These are phyloP conservation scores for Aeoliscus strigatus DNA, from an alignment of 2,797 vertebrate species.

Conservation along the genomic window DNA sequence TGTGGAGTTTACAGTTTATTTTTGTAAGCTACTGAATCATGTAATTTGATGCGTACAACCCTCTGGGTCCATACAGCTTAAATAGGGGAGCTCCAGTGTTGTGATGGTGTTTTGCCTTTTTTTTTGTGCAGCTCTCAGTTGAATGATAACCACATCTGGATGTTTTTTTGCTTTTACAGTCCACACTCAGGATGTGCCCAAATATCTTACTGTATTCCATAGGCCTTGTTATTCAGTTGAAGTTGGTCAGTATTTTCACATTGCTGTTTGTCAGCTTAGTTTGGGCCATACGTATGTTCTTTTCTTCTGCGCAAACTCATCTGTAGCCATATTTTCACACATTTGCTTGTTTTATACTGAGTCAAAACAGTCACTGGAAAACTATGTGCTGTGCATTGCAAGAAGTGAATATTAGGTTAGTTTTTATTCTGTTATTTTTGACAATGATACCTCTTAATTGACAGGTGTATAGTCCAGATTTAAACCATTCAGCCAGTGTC, in stretches of 20 bases:
- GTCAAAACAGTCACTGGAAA: conserved; percentile 59
- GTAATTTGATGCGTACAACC: conserved; percentile 4
- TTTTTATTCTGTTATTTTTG: conserved; percentile 57
- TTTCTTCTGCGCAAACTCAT: conserved; percentile 16
- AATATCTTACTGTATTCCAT: conserved; percentile 41
- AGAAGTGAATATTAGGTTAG: conserved; percentile 37
- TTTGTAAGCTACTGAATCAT: conserved; percentile 71
- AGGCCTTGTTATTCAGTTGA: conserved; percentile 34
- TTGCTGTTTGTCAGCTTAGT: conserved; percentile 37
- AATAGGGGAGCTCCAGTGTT: conserved; percentile 14
- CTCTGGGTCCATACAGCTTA: conserved; percentile 2
- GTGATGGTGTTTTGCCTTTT: conserved; percentile 76
- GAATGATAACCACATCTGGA: conserved; percentile 61
- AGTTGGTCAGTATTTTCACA: conserved; percentile 54
- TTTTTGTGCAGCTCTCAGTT: conserved; percentile 57
- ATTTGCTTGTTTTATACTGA: conserved; percentile 35
- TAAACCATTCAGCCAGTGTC: conserved; percentile 61
- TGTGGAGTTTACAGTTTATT: conserved; percentile 10
- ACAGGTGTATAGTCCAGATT: conserved; percentile 59
- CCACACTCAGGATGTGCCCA: conserved; percentile 63
- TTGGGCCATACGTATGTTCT: conserved; percentile 29
- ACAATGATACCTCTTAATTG: conserved; percentile 84
- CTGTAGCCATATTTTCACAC: conserved; percentile 25
- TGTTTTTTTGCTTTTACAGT: conserved; percentile 33
- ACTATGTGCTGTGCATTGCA: conserved; percentile 43